Percentiles rank a stretch among this genome's conserved stretches.
These are phyloP conservation scores for Okapia johnstoni DNA, from an alignment of 2,113 vertebrate genomes.

Conservation along the genomic window DNA sequence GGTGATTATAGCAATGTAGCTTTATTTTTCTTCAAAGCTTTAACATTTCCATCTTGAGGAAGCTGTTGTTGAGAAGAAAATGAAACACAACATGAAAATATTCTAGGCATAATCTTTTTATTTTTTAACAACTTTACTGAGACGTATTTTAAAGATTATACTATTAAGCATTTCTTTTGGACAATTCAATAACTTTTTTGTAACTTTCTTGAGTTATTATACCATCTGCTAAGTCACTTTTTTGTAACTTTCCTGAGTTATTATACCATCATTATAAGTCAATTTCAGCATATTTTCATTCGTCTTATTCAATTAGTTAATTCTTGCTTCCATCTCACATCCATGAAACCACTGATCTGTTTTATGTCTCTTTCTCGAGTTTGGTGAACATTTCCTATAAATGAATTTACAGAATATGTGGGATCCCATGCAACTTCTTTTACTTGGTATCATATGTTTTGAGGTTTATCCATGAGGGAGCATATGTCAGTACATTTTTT, in stretches of 20 bases:
- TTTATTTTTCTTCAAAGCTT: neutral
- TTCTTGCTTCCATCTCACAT: neutral
- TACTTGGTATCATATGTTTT: neutral
- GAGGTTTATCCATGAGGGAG: neutral
- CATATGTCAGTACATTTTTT: neutral
- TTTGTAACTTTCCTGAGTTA: neutral
- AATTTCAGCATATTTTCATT: neutral
- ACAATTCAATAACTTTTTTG: neutral
- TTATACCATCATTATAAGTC: neutral
- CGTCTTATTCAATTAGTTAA: neutral
- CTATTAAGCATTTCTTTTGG: neutral
- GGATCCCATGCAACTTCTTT: neutral
- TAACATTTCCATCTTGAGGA: neutral
- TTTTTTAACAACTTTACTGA: neutral
- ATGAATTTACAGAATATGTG: neutral
- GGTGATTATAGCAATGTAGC: neutral
- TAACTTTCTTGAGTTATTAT: no score
- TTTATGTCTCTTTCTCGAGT: neutral
- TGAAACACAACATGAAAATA: neutral
- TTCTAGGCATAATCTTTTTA: neutral
- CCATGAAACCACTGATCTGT: neutral
- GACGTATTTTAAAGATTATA: neutral
- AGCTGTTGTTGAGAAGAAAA: neutral
- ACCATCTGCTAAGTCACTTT: no score
- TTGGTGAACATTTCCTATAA: neutral